phyloP scores from a whole-genome alignment of 2,888 invertebrate genomes.

The Phaedon cochleariae region DNA sequence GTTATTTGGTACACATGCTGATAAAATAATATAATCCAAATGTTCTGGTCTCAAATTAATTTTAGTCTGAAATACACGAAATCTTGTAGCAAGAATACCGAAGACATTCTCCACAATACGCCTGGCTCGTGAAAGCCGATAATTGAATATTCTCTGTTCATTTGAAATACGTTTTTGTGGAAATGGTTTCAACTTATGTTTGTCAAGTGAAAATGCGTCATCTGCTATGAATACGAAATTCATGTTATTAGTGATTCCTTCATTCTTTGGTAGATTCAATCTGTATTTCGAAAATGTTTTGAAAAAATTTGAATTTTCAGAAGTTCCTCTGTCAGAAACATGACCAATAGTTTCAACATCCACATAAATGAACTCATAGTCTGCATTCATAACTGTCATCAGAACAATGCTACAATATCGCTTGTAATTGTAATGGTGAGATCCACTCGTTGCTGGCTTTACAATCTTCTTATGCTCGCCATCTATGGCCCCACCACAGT shows the following conservation, averaged over 20 bases:
- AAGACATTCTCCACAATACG: too few species aligned
- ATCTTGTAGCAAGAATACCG: background rate
- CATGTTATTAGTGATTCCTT: background rate
- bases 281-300: too few species aligned
- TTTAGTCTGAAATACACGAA: background rate
- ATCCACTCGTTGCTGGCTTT: conserved; percentile 37
- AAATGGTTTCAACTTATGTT: conserved; percentile 4
- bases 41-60: conserved; percentile 6
- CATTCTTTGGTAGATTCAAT: too few species aligned
- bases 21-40: conserved; percentile 1
- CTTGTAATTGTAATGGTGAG: conserved; percentile 3
- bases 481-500: conserved; percentile 41
- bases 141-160: conserved; percentile 1
- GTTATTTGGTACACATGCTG: conserved; percentile 1
- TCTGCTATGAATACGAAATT: conserved; percentile 7
- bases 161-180: background rate
- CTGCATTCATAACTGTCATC: conserved; percentile 27
- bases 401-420: conserved; percentile 28
- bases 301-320: background rate
- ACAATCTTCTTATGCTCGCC: conserved; percentile 41
- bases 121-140: background rate
- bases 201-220: background rate
- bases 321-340: background rate
- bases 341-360: background rate
- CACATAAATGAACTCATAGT: conserved; percentile 34